Evolutionary conservation across 2,797 vertebrate genomes (phyloP), one percentile per base, ranked within the genome.

Genomic region (Brachyalestes nurse): DNA sequence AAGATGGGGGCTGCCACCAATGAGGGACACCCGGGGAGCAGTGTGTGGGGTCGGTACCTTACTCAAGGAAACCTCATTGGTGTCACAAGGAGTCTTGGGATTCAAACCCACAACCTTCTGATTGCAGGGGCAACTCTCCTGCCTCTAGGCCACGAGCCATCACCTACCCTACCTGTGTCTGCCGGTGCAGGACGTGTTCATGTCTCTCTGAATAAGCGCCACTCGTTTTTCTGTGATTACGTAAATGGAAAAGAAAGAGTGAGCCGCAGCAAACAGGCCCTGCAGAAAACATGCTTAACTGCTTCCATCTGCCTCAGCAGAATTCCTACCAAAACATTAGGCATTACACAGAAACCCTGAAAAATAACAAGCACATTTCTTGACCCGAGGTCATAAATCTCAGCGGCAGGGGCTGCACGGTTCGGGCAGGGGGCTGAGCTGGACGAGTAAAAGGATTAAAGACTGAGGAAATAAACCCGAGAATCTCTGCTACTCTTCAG

Each of bases 141-240:
- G n/a, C n/a, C n/a, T n/a, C n/a, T n/a, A n/a, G n/a, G n/a, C n/a
- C n/a, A n/a, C n/a, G n/a, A n/a, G n/a, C n/a, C n/a, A n/a, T n/a
- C n/a, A 40, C 28, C 16, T 47, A 70, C 77, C 77, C 62, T 57
- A 60, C 23, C 69, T 16, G 62, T 1, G 57, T 23, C 23, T 64
- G 23, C 60, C 42, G 23, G 45, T 49, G 34, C 57, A 49, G 2
- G 34, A 40, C 57, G 23, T 28, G 53, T 10, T 73, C 51, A 73
- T 82, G 70, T 42, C 9, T 21, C 47, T 40, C 53, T 75, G 45
- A 65, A 42, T 16, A 42, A 62, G 16, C 57, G 28, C 53, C 45
- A 61, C 19, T 80, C 65, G 64, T 7, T 23, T 51, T n/a, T 51
- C 14, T 13, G 55, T 51, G 57, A 60, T 71, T 51, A 77, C 13